Conservation (phyloP, 2,888 invertebrate genomes). For the Trachelus tabidus region DNA sequence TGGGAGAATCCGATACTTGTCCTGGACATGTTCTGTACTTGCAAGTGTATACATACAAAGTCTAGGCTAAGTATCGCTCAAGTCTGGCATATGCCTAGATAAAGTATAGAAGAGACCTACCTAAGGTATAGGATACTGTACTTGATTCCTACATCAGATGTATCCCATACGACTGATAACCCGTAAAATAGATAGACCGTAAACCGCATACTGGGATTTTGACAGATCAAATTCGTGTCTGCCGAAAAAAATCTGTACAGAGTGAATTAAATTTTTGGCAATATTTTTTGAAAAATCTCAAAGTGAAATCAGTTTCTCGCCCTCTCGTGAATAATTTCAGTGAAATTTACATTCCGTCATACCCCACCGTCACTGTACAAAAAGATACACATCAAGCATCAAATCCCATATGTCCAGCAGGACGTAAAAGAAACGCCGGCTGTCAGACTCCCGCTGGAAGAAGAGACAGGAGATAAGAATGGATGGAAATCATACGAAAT, state of each 20-base stretch:
- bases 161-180: no score
- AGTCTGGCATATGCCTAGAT: not conserved
- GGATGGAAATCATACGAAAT: not conserved
- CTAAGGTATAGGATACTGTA: no score
- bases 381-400: not conserved
- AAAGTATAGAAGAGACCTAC: no score
- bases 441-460: not conserved
- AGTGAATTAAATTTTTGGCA: no score
- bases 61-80: not conserved
- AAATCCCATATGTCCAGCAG: not conserved
- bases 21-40: not conserved
- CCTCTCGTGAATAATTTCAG: not conserved
- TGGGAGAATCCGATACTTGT: no score
- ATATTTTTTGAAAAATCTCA: not conserved
- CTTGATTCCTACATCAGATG: no score
- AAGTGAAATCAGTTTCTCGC: not conserved
- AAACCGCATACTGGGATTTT: no score
- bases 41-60: not conserved
- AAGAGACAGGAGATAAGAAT: not conserved
- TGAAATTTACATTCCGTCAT: not conserved
- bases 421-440: not conserved
- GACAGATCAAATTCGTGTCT: not conserved
- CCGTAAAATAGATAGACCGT: no score
- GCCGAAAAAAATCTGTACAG: not conserved
- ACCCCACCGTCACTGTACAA: not conserved